These are phyloP conservation scores for Sminthurinus aureus DNA, from an alignment of 2,888 invertebrate genomes.

Conservation along the genomic window DNA sequence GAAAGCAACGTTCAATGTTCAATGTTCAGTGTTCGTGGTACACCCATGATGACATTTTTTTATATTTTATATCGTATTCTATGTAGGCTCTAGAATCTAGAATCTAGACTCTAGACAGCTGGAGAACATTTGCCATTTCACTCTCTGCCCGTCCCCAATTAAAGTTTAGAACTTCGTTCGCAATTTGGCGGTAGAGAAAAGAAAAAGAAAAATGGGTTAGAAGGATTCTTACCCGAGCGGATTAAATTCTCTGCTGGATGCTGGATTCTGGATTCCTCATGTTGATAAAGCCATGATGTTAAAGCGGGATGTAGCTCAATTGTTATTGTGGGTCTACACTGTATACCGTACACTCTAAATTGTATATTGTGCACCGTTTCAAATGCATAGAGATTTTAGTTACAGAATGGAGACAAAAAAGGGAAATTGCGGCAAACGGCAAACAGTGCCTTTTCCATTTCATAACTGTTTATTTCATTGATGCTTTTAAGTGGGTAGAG, in stretches of 20 bases:
- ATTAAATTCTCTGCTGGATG: neutral
- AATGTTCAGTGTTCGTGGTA: no score
- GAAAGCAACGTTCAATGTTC: no score
- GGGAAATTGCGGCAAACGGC: neutral
- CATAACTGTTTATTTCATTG: slow-evolving; percentile 3
- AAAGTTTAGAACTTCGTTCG: neutral
- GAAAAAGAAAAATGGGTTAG: no score
- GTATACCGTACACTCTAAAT: no score
- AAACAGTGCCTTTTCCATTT: neutral
- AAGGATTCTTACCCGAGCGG: neutral
- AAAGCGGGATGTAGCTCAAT: no score
- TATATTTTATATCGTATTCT: no score
- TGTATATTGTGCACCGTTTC: neutral
- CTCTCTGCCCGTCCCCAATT: neutral
- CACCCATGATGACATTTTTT: no score
- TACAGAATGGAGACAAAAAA: neutral
- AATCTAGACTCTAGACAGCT: no score
- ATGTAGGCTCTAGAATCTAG: no score
- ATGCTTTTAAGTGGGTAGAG: neutral
- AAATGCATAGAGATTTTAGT: neutral
- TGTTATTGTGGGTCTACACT: no score
- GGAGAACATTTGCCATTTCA: no score
- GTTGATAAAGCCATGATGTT: neutral
- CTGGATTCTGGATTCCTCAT: neutral
- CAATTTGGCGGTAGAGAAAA: neutral